Evolutionary conservation across 2,888 invertebrate genomes (phyloP), one percentile per base, ranked within the genome.

Genomic region (Chrysolina haemoptera): DNA sequence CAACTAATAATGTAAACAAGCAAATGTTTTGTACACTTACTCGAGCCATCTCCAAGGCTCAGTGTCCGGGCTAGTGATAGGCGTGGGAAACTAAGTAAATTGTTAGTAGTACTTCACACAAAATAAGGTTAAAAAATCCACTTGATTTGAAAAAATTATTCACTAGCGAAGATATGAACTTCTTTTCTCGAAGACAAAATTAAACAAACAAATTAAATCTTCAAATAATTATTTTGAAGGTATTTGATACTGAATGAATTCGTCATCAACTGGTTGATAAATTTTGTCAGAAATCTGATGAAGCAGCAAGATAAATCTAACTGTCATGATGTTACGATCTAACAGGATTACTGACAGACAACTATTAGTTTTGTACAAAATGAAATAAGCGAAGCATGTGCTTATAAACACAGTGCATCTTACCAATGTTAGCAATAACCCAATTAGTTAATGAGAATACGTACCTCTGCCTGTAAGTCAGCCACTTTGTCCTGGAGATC

Each of bases 401-500:
- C 76, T 77, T 75, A 74, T 76, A 53, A 53, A 66, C 68, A 74
- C 68, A 73, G 66, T 71, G 41, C 16, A 41, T 70, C 20, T 35
- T 18, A 20, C 27, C 11, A 22, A 48, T 63, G 40, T 70, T 46
- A n/a, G 40, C 59, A 22, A 10, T 11, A 40, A 59, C 14, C 4
- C 41, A 16, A 43, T 62, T 11, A 62, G 11, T 41, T 62, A 62
- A 46, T 62, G n/a, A 53, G 10, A 63, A 65, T 65, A 86, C 89
- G 90, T 90, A 98, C 98, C 94, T 98, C 98, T 69, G 97, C 96
- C 89, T 96, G 96, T 43, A 98, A 91, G 87, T 97, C 97, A 48
- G 95, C 96, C 78, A 98, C 94, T 88, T 95, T 95, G 88, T 97
- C 97, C 88, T 97, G 97, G 76, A 98, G 90, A 82, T 97, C 97